Percentiles rank a stretch among this genome's conserved stretches.
Evolutionary conservation across 2,797 vertebrate species (phyloP).

Genomic region (Macropus fuliginosus): DNA sequence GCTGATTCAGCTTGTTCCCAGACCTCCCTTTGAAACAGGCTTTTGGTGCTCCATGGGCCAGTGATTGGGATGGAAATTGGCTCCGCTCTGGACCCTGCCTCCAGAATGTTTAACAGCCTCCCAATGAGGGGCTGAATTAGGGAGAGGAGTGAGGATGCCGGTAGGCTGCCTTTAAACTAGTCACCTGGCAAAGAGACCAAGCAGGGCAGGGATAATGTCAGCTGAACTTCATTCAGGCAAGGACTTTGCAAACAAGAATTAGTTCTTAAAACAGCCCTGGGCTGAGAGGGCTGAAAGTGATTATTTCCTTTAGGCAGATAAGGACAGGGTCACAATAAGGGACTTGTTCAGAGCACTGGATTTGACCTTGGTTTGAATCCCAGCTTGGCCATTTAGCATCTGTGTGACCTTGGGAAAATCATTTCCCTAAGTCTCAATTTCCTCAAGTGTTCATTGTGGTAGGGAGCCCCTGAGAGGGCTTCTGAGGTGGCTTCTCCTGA

Average conservation of each 20-base stretch:
- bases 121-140: not conserved
- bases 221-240: not conserved
- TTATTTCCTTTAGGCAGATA: not conserved
- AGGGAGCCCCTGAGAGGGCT: not conserved
- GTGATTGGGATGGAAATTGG: no score
- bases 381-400: not conserved
- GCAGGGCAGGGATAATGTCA: not conserved
- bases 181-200: not conserved
- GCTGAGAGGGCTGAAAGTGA: not conserved
- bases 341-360: not conserved
- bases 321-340: not conserved
- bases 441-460: not conserved
- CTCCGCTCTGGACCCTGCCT: not conserved
- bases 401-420: not conserved
- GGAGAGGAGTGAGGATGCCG: not conserved
- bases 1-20: not conserved
- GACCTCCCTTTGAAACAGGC: slow-evolving; percentile 18
- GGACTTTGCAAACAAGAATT: not conserved
- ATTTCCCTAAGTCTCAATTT: not conserved
- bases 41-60: not conserved
- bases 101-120: not conserved
- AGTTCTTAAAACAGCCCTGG: not conserved
- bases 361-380: not conserved
- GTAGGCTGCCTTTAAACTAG: not conserved
- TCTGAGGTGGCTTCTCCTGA: not conserved